These are phyloP conservation scores for Spea bombifrons DNA, from an alignment of 2,113 vertebrate species.

Conservation along the genomic window DNA sequence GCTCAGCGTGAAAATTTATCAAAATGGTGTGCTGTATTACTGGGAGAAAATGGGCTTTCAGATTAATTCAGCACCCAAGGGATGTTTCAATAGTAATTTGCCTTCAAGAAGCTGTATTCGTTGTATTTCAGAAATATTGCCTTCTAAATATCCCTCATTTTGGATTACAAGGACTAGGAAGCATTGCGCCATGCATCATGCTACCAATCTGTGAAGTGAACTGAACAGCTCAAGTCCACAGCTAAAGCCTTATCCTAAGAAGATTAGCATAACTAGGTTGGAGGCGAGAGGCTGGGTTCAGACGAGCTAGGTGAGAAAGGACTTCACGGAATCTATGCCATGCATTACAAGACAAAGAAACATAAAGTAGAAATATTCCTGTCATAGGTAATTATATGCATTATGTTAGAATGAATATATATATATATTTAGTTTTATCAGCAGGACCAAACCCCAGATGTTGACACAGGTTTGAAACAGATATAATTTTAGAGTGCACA, in stretches of 20 bases:
- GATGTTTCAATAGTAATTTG: no score
- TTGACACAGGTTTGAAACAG: no score
- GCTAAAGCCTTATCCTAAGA: slow-evolving; percentile 31
- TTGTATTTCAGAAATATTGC: no score
- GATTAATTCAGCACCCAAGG: no score
- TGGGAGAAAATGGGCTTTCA: no score
- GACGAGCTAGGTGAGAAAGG: neutral
- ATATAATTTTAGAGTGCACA: no score
- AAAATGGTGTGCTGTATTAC: no score
- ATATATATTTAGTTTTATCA: no score
- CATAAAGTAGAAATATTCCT: neutral
- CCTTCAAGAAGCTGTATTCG: no score
- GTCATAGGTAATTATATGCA: slow-evolving; percentile 1
- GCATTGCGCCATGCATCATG: neutral
- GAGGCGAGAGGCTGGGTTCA: neutral
- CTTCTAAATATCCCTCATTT: neutral
- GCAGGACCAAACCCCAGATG: no score
- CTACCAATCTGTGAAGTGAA: neutral
- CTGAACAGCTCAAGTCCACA: slow-evolving; percentile 1
- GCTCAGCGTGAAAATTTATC: no score
- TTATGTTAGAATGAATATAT: no score
- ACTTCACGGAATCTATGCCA: neutral
- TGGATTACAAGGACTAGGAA: neutral
- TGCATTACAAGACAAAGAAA: neutral
- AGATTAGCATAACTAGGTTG: slow-evolving; percentile 29